Conservation (phyloP, 2,113 vertebrate genomes). For the Hipposideros armiger region DNA sequence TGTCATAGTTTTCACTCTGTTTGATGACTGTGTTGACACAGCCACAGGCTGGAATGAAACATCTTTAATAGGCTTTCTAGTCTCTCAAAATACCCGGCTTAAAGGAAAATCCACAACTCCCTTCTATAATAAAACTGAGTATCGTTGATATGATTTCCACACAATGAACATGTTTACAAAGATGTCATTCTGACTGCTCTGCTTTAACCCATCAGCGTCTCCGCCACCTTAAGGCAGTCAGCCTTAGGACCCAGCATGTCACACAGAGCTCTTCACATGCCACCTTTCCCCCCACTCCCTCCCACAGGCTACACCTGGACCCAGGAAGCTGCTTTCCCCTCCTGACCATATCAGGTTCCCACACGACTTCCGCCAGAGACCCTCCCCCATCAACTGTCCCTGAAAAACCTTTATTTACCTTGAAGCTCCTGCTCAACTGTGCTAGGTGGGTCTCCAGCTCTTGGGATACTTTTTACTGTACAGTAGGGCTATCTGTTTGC, state of each 20-base stretch:
- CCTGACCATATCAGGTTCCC: accelerated
- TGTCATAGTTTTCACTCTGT: not conserved
- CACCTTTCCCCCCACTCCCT: accelerated
- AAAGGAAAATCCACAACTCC: not conserved
- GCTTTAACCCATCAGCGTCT: not conserved
- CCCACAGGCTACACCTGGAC: accelerated
- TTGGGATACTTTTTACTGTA: not conserved
- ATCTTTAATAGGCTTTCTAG: not conserved
- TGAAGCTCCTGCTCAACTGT: not conserved
- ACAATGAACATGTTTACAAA: not conserved
- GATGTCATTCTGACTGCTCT: not conserved
- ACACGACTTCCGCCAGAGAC: not conserved
- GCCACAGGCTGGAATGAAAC: not conserved
- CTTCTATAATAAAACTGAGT: not conserved
- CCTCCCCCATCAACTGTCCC: not conserved
- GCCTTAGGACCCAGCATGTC: accelerated
- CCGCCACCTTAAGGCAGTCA: accelerated
- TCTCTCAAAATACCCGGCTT: not conserved
- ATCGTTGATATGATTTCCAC: not conserved
- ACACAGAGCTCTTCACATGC: not conserved
- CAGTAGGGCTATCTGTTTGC: too few species aligned
- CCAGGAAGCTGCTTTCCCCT: not conserved
- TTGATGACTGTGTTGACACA: not conserved
- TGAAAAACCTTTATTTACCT: not conserved
- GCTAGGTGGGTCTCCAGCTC: not conserved